A percentile compares a stretch with the other conserved stretches of the same genome.
These are phyloP conservation scores for Coboldia fuscipes DNA, from an alignment of 1,140 invertebrate species.

Conservation along the genomic window DNA sequence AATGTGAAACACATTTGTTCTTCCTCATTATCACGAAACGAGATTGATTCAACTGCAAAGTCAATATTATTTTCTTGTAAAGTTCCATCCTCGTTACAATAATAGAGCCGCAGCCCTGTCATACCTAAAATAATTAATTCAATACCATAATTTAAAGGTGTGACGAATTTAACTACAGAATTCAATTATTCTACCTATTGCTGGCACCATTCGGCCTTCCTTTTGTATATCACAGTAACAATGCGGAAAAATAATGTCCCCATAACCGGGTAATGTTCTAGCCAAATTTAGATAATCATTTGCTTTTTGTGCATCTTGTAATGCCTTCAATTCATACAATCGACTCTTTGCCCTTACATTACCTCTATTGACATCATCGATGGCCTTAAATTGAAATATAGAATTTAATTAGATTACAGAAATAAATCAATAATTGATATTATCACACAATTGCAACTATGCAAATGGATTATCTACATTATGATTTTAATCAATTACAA, in stretches of 20 bases:
- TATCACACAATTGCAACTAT: background rate
- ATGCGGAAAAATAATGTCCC: constrained; percentile 82
- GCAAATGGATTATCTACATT: background rate
- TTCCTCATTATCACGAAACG: constrained; percentile 73
- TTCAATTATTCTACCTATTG: constrained; percentile 29
- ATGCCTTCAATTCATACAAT: constrained; percentile 83
- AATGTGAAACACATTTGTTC: constrained; percentile 78
- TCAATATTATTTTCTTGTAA: constrained; percentile 69
- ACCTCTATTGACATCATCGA: constrained; percentile 88
- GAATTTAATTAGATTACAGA: too few relatives aligned
- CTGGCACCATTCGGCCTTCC: constrained; percentile 73
- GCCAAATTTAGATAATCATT: constrained; percentile 75
- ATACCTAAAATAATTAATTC: constrained; percentile 19
- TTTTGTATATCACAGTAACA: constrained; percentile 86
- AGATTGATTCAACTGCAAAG: constrained; percentile 60
- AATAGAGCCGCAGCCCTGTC: constrained; percentile 59
- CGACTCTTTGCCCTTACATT: constrained; percentile 73
- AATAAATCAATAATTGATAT: too few relatives aligned
- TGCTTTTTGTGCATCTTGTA: constrained; percentile 75
- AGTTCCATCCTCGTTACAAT: constrained; percentile 70
- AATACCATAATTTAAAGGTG: constrained; percentile 4
- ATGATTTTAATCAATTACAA: background rate
- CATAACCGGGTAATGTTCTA: constrained; percentile 71
- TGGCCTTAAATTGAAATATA: constrained; percentile 57
- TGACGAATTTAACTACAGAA: background rate